Evolutionary conservation across 2,888 invertebrate genomes (phyloP).

Genomic region (Tachystola acroxantha): DNA sequence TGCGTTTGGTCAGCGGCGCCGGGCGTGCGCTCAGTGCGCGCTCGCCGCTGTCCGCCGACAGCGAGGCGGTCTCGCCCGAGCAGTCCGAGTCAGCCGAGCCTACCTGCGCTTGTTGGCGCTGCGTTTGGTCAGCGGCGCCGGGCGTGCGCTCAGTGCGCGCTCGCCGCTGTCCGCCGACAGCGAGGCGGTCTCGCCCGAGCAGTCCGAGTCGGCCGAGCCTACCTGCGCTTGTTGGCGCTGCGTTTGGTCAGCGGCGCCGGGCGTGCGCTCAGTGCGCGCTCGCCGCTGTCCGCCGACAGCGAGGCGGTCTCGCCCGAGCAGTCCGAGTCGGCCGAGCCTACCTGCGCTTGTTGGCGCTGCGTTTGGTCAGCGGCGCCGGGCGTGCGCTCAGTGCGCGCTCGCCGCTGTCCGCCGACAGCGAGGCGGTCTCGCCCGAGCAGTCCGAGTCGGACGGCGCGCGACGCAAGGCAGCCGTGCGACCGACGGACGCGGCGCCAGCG

Average conservation of each 20-base stretch:
- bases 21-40: too few relatives aligned
- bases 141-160: neutral
- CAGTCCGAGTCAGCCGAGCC: too few relatives aligned
- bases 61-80: neutral
- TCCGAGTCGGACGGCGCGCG: constrained; percentile 70
- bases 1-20: constrained; percentile 28
- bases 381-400: constrained; percentile 55
- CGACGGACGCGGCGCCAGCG: constrained; percentile 64
- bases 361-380: constrained; percentile 32
- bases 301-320: neutral
- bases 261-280: neutral
- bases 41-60: neutral
- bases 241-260: neutral
- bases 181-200: neutral
- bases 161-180: neutral
- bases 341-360: constrained; percentile 49
- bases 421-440: constrained; percentile 71
- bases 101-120: neutral
- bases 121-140: neutral
- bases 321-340: constrained; percentile 16
- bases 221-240: neutral
- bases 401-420: constrained; percentile 69
- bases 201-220: too few relatives aligned
- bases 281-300: neutral
- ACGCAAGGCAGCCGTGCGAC: constrained; percentile 54